A percentile compares a stretch with the other conserved stretches of the same genome.
phyloP scores from a whole-genome alignment of 2,888 invertebrate genomes.

The Protodeltote pygarga region DNA sequence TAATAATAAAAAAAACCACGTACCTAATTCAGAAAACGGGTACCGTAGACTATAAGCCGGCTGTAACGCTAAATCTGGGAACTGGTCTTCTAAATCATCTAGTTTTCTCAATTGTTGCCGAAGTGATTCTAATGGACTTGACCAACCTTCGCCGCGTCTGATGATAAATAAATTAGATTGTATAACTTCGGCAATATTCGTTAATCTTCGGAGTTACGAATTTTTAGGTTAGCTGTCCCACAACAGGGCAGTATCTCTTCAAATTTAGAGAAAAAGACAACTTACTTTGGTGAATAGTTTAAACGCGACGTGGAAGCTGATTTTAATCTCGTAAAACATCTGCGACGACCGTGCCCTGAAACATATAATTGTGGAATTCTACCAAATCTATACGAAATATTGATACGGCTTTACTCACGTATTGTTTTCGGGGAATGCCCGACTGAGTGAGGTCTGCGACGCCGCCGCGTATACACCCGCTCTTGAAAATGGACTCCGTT shows the following conservation, averaged over 20 bases:
- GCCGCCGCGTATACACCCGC: too few species aligned
- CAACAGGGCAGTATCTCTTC: too few species aligned
- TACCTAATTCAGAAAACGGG: conserved; percentile 92
- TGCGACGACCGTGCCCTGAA: conserved; percentile 87
- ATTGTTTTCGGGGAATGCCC: too few species aligned
- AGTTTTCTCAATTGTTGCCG: conserved; percentile 92
- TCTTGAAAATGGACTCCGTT: too few species aligned
- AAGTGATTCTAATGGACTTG: conserved; percentile 92
- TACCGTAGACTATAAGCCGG: conserved; percentile 92
- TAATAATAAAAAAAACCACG: not conserved
- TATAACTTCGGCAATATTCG: too few species aligned
- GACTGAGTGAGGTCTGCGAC: too few species aligned
- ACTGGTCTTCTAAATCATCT: conserved; percentile 94
- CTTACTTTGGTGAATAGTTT: conserved; percentile 87
- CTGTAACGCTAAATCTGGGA: conserved; percentile 91
- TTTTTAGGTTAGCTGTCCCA: too few species aligned
- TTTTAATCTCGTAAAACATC: conserved; percentile 90
- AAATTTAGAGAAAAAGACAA: conserved; percentile 25
- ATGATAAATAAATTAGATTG: not conserved
- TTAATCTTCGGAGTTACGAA: too few species aligned
- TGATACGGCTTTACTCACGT: too few species aligned
- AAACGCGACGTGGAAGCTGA: conserved; percentile 90
- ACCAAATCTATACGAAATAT: too few species aligned
- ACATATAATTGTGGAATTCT: conserved; percentile 7
- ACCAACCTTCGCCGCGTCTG: conserved; percentile 86